Percentiles rank a stretch among this genome's conserved stretches.
phyloP scores from a whole-genome alignment of 2,888 invertebrate genomes.

The Salticus scenicus region DNA sequence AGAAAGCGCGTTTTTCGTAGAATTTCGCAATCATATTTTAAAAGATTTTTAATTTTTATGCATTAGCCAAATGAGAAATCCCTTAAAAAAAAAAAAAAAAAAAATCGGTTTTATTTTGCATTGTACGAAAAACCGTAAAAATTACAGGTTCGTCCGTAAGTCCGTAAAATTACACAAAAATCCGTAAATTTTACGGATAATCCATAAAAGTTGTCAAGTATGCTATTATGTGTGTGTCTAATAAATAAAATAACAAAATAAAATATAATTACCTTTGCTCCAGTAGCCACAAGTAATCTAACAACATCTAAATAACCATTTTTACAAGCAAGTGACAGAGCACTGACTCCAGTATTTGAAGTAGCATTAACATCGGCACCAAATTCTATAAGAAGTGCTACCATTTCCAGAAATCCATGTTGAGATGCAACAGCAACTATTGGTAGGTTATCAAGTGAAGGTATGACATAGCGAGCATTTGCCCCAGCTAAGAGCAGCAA shows the following conservation, averaged over 20 bases:
- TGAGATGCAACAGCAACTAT: slow-evolving; percentile 91
- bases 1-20: too few relatives aligned
- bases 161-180: too few relatives aligned
- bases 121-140: too few relatives aligned
- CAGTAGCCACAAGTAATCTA: slow-evolving; percentile 79
- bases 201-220: too few relatives aligned
- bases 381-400: slow-evolving; percentile 90
- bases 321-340: slow-evolving; percentile 89
- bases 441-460: slow-evolving; percentile 78
- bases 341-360: slow-evolving; percentile 91
- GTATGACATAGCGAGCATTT: slow-evolving; percentile 87
- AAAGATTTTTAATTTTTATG: too few relatives aligned
- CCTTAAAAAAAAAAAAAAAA: too few relatives aligned
- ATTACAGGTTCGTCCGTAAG: too few relatives aligned
- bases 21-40: too few relatives aligned
- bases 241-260: not conserved
- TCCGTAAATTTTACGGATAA: too few relatives aligned
- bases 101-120: too few relatives aligned
- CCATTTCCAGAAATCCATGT: slow-evolving; percentile 94
- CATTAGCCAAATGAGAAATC: too few relatives aligned
- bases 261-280: slow-evolving; percentile 75
- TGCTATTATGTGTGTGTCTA: too few relatives aligned
- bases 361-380: slow-evolving; percentile 90
- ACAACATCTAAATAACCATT: slow-evolving; percentile 88
- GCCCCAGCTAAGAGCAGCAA: slow-evolving; percentile 91